These are phyloP conservation scores for Moxostoma hubbsi DNA, from an alignment of 2,797 vertebrate genomes.

Conservation along the genomic window DNA sequence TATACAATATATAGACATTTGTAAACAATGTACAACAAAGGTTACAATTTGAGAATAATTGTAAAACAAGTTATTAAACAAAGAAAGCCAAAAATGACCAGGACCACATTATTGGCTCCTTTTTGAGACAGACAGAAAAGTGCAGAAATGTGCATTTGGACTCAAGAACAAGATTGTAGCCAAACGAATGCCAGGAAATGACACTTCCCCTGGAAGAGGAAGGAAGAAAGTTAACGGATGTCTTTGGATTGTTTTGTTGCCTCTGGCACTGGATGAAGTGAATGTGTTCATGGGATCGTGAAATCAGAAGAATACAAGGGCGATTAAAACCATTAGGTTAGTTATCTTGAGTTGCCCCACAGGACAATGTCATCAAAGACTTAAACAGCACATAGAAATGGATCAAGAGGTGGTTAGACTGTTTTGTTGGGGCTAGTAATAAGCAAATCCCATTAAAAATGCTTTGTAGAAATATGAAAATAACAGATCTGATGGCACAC, in stretches of 20 bases:
- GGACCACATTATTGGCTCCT: background rate
- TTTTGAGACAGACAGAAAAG: background rate
- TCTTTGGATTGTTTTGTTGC: conserved; percentile 28
- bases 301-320: conserved; percentile 34
- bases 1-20: too few relatives aligned
- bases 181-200: conserved; percentile 1
- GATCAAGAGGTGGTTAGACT: background rate
- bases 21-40: too few relatives aligned
- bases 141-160: background rate
- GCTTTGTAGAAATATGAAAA: background rate
- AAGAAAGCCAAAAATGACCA: too few relatives aligned
- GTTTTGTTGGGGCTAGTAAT: background rate
- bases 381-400: background rate
- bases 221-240: conserved; percentile 29
- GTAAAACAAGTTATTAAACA: too few relatives aligned
- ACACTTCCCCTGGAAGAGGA: background rate
- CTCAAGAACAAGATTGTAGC: conserved; percentile 21
- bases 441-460: background rate
- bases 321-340: conserved; percentile 33
- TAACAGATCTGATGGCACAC: background rate
- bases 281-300: conserved; percentile 40
- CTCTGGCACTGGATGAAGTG: conserved; percentile 29
- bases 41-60: too few relatives aligned
- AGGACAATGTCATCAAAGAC: conserved; percentile 8
- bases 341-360: conserved; percentile 19